Percentiles rank a stretch among this genome's conserved stretches.
Conservation (phyloP, 2,888 invertebrate genomes). For the Isoperla grammatica region DNA sequence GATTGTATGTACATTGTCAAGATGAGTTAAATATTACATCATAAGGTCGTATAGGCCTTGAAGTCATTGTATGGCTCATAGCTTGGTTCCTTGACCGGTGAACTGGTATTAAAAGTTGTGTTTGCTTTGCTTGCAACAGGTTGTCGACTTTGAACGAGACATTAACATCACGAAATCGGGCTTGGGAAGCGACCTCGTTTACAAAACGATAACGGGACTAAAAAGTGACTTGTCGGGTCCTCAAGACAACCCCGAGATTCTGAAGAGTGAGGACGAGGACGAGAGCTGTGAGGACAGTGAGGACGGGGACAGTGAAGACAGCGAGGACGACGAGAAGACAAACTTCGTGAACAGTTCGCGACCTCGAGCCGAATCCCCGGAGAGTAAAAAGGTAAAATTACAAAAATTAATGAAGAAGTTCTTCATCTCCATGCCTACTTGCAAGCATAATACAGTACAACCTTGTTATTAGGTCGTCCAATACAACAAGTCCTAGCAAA, state of each 20-base stretch:
- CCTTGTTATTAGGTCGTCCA: too few relatives aligned
- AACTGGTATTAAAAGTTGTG: too few relatives aligned
- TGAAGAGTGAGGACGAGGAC: slow-evolving; percentile 38
- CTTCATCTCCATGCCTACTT: neutral
- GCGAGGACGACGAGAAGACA: slow-evolving; percentile 37
- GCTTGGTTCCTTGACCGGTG: too few relatives aligned
- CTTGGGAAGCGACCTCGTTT: slow-evolving; percentile 65
- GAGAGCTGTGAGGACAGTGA: slow-evolving; percentile 19
- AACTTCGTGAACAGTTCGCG: slow-evolving; percentile 35
- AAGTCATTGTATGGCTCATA: too few relatives aligned
- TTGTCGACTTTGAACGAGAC: slow-evolving; percentile 80
- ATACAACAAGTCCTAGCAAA: too few relatives aligned
- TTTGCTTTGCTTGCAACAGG: slow-evolving; percentile 49
- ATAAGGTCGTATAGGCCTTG: too few relatives aligned
- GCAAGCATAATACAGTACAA: too few relatives aligned
- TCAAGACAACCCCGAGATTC: slow-evolving; percentile 57
- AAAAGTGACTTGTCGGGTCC: slow-evolving; percentile 73
- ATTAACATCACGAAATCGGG: slow-evolving; percentile 73
- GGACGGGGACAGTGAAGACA: slow-evolving; percentile 32
- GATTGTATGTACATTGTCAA: too few relatives aligned
- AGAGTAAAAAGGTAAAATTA: slow-evolving; percentile 42
- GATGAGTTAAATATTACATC: too few relatives aligned
- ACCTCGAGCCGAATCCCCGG: slow-evolving; percentile 46
- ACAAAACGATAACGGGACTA: slow-evolving; percentile 81
- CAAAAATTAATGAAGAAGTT: too few relatives aligned